A percentile compares a stretch with the other conserved stretches of the same genome.
Conservation (phyloP, 2,888 invertebrate genomes). For the Chironomus tentans region DNA sequence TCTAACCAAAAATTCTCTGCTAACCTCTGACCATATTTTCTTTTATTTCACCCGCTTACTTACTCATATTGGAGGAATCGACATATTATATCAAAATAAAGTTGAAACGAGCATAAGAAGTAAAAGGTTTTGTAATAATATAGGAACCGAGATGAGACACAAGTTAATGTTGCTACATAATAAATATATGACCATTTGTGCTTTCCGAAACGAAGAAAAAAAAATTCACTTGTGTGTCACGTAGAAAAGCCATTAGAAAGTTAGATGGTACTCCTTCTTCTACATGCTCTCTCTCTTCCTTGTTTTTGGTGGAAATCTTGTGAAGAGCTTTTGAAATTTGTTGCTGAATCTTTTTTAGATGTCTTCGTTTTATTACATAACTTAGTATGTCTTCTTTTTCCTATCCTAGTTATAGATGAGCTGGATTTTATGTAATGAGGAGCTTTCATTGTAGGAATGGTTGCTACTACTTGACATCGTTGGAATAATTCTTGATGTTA, state of each 20-base stretch:
- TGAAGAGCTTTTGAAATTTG: not conserved
- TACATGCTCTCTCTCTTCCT: not conserved
- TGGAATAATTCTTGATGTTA: no score
- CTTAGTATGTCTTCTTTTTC: no score
- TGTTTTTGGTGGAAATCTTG: not conserved
- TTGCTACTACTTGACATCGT: no score
- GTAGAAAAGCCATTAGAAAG: constrained; percentile 21
- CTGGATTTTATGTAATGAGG: no score
- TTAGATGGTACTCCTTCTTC: not conserved
- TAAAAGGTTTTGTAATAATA: not conserved
- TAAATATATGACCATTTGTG: constrained; percentile 19
- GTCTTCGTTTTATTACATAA: no score
- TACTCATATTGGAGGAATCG: not conserved
- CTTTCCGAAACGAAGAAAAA: not conserved
- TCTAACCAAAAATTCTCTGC: no score
- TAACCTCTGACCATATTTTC: not conserved
- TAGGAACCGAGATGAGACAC: not conserved
- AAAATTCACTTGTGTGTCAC: constrained; percentile 11
- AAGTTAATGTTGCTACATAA: constrained; percentile 2
- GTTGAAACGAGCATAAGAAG: not conserved
- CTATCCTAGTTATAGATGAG: no score
- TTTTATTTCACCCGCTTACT: not conserved
- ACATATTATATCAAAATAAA: not conserved
- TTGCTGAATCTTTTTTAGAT: not conserved
- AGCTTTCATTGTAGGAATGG: no score